Conservation (phyloP, 2,888 invertebrate species). For the Lasioglossum malachurum region DNA sequence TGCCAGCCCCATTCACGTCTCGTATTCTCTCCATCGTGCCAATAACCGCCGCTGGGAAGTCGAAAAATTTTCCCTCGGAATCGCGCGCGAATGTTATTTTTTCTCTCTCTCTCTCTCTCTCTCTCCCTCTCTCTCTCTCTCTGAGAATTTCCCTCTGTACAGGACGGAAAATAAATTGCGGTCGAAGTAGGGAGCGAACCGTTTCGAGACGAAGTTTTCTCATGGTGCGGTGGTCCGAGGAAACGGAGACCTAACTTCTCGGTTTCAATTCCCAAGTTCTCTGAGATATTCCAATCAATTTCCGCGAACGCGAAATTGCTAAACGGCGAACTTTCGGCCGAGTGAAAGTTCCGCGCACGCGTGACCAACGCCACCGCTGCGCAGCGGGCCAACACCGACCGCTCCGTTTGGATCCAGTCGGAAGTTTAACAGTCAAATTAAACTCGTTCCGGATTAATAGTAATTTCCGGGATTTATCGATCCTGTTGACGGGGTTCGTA, state of each 20-base stretch:
- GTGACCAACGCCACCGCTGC: not conserved
- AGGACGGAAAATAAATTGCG: not conserved
- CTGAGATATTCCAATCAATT: conserved; percentile 58
- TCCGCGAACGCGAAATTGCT: conserved; percentile 49
- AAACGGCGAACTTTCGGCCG: conserved; percentile 44
- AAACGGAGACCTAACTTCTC: conserved; percentile 30
- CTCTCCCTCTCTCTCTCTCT: no score
- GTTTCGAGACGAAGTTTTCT: not conserved
- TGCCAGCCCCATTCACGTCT: not conserved
- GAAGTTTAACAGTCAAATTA: conserved; percentile 36
- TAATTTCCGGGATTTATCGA: conserved; percentile 6
- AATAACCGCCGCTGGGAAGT: not conserved
- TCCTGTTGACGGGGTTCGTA: not conserved
- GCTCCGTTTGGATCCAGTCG: not conserved
- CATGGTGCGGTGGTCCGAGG: not conserved
- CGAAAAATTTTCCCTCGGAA: not conserved
- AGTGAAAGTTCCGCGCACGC: conserved; percentile 29
- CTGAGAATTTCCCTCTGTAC: not conserved
- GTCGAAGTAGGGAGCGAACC: not conserved
- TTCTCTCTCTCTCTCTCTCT: not conserved
- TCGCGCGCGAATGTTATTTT: not conserved
- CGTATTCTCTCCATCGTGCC: not conserved
- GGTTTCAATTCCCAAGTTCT: conserved; percentile 33
- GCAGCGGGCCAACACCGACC: not conserved
- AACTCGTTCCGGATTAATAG: conserved; percentile 41